Percentiles rank a stretch among this genome's conserved stretches.
These are phyloP conservation scores for Pomacea maculata DNA, from an alignment of 1,140 invertebrate genomes.

Conservation along the genomic window DNA sequence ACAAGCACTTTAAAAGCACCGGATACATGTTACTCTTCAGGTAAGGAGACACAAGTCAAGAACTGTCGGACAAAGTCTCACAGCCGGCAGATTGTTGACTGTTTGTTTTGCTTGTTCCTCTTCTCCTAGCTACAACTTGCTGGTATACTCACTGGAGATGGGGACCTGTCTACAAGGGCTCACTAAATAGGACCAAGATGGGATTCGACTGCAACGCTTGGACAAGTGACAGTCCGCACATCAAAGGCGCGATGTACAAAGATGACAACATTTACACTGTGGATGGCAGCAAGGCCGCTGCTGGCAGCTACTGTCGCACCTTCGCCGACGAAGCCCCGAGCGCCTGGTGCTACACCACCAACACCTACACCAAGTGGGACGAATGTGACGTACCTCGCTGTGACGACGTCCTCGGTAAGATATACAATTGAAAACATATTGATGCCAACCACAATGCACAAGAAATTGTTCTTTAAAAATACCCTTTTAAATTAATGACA, in stretches of 20 bases:
- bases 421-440: too few relatives aligned
- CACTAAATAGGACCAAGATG: background rate
- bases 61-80: too few relatives aligned
- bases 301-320: constrained; percentile 7
- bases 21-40: too few relatives aligned
- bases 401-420: background rate
- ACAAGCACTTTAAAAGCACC: too few relatives aligned
- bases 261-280: background rate
- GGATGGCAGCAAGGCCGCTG: background rate
- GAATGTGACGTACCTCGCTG: background rate
- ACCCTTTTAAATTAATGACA: too few relatives aligned
- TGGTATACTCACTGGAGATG: background rate
- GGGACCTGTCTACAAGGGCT: background rate
- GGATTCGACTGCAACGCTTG: background rate
- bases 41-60: too few relatives aligned
- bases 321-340: background rate
- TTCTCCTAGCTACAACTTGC: background rate
- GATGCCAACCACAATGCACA: too few relatives aligned
- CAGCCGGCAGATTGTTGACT: too few relatives aligned
- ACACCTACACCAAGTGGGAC: background rate
- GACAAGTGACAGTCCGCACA: background rate
- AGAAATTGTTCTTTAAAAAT: too few relatives aligned
- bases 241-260: background rate
- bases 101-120: too few relatives aligned
- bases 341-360: background rate